Base-by-base conservation (phyloP, 2,113 vertebrate genomes). In the Caretta caretta region DNA sequence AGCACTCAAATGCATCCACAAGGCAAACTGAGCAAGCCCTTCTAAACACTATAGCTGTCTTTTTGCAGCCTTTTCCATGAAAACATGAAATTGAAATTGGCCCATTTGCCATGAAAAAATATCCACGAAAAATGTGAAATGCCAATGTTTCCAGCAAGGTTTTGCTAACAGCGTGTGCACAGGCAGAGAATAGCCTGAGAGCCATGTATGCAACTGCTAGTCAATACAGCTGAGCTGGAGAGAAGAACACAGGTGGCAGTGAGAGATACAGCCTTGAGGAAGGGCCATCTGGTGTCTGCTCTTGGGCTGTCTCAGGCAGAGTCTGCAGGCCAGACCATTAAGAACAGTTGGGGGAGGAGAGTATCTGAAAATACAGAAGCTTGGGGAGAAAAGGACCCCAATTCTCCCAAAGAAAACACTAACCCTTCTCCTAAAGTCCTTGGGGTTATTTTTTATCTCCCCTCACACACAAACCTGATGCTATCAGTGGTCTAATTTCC, bases 61-160 rank as follows among this genome's bases (percentile, higher is more conserved):
- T 59, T 79, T 48, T 10, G 89, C 31, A 95, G 96, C 94, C 96
- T 96, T 87, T 38, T n/a, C n/a, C n/a, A n/a, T n/a, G n/a, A 96
- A 97, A 97, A 96, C 79, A 91, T 96, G 90, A 92, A 95, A 89
- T 69, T 96, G 90, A 92, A 95, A 89, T 69, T 96, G 13, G 95
- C 93, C 95, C 95, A 96, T 54, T 97, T 86, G 95, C 62, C 92
- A 97, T 92, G 88, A 96, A 88, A 88, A 96, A 97, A 97, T 90
- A 96, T 97, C 96, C 97, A 97, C 97, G 97, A 93, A 97, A 97
- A 97, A 97, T 97, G 96, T 92, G 94, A 97, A 97, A 97, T 97
- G 97, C 96, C 96, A 97, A 93, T 88, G 95, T 97, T 97, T 97
- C 89, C 96, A 97, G 96, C 92, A 79, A 97, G 94, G 96, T 97